Conservation (phyloP, 2,888 invertebrate genomes). For the Sphaerophoria taeniata region DNA sequence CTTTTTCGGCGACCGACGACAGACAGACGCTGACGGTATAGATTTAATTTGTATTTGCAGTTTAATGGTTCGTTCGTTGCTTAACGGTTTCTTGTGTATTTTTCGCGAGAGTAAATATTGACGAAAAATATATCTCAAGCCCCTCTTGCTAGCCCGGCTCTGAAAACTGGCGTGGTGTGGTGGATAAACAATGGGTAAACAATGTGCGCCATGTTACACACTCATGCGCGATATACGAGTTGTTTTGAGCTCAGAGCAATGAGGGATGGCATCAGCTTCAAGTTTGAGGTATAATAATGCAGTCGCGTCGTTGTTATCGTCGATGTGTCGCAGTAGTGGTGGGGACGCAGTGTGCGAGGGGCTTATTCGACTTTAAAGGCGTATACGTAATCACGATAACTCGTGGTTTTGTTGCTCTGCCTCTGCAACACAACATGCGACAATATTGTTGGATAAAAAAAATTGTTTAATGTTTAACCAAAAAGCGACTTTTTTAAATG, state of each 20-base stretch:
- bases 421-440: conserved; percentile 42
- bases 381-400: conserved; percentile 69
- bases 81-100: conserved; percentile 68
- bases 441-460: conserved; percentile 8
- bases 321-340: background rate
- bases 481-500: conserved; percentile 74
- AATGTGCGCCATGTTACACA: conserved; percentile 32
- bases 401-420: conserved; percentile 38
- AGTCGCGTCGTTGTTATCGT: background rate
- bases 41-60: conserved; percentile 40
- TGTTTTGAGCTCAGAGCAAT: conserved; percentile 42
- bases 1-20: background rate
- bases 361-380: conserved; percentile 37
- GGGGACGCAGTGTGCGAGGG: conserved; percentile 35
- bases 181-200: conserved; percentile 53
- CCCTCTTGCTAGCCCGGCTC: conserved; percentile 32
- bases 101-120: conserved; percentile 74
- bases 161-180: conserved; percentile 22
- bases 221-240: background rate
- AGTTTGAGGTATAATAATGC: conserved; percentile 2
- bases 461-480: conserved; percentile 17
- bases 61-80: conserved; percentile 63
- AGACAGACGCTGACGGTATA: background rate
- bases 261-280: conserved; percentile 62
- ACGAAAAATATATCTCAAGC: conserved; percentile 48